Conservation (phyloP, 2,113 vertebrate species). For the Gymnogyps californianus region DNA sequence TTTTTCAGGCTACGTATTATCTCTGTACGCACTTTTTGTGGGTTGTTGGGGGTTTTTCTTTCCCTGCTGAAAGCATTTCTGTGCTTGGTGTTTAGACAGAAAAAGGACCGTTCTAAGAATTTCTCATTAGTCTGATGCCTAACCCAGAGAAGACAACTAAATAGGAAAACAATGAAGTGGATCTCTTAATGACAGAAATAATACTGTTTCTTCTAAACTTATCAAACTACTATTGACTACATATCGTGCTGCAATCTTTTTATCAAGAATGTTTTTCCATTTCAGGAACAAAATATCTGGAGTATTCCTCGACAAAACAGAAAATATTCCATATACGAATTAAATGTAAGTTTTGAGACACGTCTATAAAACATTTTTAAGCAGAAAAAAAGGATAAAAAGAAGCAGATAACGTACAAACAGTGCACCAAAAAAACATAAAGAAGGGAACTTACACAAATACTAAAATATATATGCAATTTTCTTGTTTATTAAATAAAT, state of each 20-base stretch:
- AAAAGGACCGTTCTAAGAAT: constrained; percentile 62
- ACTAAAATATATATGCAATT: not conserved
- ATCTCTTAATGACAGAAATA: constrained; percentile 43
- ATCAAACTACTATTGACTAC: not conserved
- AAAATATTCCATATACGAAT: not conserved
- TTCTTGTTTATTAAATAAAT: not conserved
- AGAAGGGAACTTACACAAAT: not conserved
- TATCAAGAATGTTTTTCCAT: not conserved
- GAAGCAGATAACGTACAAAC: not conserved
- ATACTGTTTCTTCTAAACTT: constrained; percentile 46
- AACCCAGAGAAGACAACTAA: constrained; percentile 62
- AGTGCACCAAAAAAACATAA: not conserved
- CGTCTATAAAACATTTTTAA: not conserved
- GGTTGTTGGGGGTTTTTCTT: not conserved
- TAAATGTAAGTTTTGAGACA: not conserved
- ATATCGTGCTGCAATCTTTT: constrained; percentile 7
- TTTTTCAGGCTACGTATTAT: constrained; percentile 80
- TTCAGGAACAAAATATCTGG: constrained; percentile 11
- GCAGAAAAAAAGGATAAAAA: not conserved
- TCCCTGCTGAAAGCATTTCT: constrained; percentile 71
- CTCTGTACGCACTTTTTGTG: constrained; percentile 72
- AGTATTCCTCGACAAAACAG: not conserved
- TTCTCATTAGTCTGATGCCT: constrained; percentile 76
- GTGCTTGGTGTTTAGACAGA: constrained; percentile 71
- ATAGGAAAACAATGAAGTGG: constrained; percentile 64